These are phyloP conservation scores for Cynaeus angustus DNA, from an alignment of 2,888 invertebrate species.

Conservation along the genomic window DNA sequence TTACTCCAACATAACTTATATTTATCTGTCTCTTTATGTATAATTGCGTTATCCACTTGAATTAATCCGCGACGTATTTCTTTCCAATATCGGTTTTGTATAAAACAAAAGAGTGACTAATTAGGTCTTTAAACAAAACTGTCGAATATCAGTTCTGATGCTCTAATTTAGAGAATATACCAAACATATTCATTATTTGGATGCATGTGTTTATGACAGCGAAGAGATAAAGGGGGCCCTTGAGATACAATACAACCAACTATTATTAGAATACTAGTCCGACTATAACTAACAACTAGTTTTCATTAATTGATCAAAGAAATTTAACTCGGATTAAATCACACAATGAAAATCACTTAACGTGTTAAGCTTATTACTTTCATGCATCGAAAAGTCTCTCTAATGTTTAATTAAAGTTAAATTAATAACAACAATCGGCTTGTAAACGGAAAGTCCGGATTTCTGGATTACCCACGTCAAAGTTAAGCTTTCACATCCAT, in stretches of 20 bases:
- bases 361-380: conserved; percentile 26
- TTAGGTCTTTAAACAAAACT: conserved; percentile 24
- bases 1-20: conserved; percentile 32
- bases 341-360: conserved; percentile 34
- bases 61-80: conserved; percentile 5
- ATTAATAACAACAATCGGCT: conserved; percentile 20
- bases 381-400: conserved; percentile 33
- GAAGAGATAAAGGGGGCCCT: conserved; percentile 55
- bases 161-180: conserved; percentile 39
- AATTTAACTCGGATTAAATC: conserved; percentile 19
- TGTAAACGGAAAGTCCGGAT: background rate
- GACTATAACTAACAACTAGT: conserved; percentile 43
- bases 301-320: conserved; percentile 48
- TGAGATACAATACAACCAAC: conserved; percentile 50
- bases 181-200: conserved; percentile 53
- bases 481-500: background rate
- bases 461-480: background rate
- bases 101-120: conserved; percentile 30
- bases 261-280: conserved; percentile 43
- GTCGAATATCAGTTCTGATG: conserved; percentile 43
- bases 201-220: conserved; percentile 58
- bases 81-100: background rate
- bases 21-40: conserved; percentile 27
- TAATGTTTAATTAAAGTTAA: conserved; percentile 28
- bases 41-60: conserved; percentile 23